phyloP scores from a whole-genome alignment of 2,113 vertebrate species.

The Otus sunia region DNA sequence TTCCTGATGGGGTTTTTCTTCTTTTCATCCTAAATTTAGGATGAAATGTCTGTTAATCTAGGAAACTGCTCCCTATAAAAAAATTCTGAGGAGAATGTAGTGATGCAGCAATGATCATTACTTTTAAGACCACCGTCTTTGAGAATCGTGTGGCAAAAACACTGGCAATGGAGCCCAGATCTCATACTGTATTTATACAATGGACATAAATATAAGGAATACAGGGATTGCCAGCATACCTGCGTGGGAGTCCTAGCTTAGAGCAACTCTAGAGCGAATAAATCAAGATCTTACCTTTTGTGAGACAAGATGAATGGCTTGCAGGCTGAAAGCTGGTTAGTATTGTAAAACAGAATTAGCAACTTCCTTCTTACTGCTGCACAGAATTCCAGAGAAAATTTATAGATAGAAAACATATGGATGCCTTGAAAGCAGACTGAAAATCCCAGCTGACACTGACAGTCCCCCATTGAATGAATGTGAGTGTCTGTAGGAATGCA shows the following conservation, averaged over 20 bases:
- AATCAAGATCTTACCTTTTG: constrained; percentile 72
- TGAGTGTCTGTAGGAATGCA: background rate
- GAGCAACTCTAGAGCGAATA: background rate
- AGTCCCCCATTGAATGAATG: background rate
- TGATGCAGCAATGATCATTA: background rate
- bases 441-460: constrained; percentile 31
- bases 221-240: background rate
- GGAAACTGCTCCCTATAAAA: background rate
- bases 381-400: background rate
- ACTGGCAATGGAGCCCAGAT: background rate
- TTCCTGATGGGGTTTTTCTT: background rate
- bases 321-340: constrained; percentile 12
- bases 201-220: background rate
- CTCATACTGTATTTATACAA: background rate
- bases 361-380: constrained; percentile 1
- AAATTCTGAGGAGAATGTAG: background rate
- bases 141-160: background rate
- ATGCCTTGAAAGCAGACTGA: background rate
- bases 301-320: constrained; percentile 34
- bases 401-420: background rate
- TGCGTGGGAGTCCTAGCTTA: background rate
- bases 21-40: background rate
- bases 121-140: background rate
- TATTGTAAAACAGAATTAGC: constrained; percentile 1
- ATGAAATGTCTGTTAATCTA: background rate